Conservation (phyloP, 2,113 vertebrate genomes). For the Strix aluco region DNA sequence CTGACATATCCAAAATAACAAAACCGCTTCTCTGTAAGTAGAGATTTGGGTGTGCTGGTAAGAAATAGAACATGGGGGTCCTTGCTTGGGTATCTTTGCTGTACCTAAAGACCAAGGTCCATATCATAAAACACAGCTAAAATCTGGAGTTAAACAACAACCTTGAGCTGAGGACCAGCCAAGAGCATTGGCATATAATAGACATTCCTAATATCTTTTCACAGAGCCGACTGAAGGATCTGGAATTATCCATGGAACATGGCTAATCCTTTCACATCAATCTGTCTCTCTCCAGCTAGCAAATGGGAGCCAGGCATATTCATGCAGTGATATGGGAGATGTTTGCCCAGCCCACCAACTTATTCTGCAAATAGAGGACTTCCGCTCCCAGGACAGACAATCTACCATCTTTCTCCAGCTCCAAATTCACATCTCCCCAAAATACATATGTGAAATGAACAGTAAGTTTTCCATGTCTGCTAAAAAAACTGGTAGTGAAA, state of each 20-base stretch:
- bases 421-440: not conserved
- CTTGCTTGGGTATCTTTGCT: not conserved
- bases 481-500: not conserved
- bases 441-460: not conserved
- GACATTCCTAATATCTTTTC: not conserved
- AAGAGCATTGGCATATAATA: not conserved
- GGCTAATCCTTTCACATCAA: not conserved
- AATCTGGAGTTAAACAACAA: not conserved
- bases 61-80: not conserved
- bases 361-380: not conserved
- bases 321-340: not conserved
- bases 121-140: not conserved
- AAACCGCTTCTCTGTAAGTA: not conserved
- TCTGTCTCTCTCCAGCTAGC: not conserved
- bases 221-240: not conserved
- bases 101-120: not conserved
- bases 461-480: not conserved
- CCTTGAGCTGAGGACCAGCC: not conserved
- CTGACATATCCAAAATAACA: not conserved
- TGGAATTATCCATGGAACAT: not conserved
- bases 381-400: not conserved
- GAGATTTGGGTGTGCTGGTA: not conserved
- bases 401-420: not conserved
- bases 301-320: not conserved
- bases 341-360: not conserved